These are phyloP conservation scores for Oscheius sp. DNA, from an alignment of 1,140 invertebrate species.

Conservation along the genomic window DNA sequence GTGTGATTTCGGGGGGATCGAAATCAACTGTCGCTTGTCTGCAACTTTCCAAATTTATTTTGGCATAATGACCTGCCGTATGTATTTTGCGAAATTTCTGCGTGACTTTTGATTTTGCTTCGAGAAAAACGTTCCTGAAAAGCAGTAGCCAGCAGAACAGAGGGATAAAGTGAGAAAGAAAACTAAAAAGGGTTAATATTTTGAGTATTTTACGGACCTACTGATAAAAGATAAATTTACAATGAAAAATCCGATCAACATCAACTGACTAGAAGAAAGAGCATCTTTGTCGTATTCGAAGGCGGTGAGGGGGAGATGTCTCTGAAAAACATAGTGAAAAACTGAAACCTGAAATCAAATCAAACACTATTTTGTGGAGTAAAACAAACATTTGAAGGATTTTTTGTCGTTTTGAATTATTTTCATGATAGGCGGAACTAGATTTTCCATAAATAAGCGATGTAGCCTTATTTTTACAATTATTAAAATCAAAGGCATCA, in stretches of 20 bases:
- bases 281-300: conserved; percentile 21
- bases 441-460: too few species aligned
- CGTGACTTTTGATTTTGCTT: conserved; percentile 13
- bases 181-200: background rate
- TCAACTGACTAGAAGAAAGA: conserved; percentile 20
- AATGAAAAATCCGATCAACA: conserved; percentile 22
- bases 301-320: conserved; percentile 2
- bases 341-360: too few species aligned
- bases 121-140: background rate
- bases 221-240: conserved; percentile 20
- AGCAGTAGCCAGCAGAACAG: conserved; percentile 20
- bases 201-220: background rate
- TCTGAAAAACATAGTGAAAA: too few species aligned
- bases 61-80: conserved; percentile 12
- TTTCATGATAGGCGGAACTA: too few species aligned
- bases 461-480: too few species aligned
- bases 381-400: too few species aligned
- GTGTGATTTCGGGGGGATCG: too few species aligned
- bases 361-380: too few species aligned
- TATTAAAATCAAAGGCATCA: too few species aligned
- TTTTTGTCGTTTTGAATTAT: too few species aligned
- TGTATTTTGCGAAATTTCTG: conserved; percentile 13
- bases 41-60: background rate
- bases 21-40: too few species aligned
- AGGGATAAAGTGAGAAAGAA: conserved; percentile 22